These are phyloP conservation scores for Heliornis fulica DNA, from an alignment of 2,113 vertebrate species.

Conservation along the genomic window DNA sequence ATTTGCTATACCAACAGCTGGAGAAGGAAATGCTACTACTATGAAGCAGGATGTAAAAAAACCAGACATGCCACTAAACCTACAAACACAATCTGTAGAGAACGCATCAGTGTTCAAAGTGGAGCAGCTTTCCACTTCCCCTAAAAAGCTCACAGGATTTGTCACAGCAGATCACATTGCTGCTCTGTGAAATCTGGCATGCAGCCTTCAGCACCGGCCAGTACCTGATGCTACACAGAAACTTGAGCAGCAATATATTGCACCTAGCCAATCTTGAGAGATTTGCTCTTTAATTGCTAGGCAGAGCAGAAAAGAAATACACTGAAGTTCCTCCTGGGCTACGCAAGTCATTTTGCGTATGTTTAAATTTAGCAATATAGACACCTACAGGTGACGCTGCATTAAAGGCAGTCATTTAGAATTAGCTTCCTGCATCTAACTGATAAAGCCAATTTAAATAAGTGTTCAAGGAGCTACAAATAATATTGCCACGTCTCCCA, in stretches of 20 bases:
- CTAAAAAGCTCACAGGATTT: background rate
- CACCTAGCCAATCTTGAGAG: slow-evolving; percentile 34
- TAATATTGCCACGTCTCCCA: background rate
- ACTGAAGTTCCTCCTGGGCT: background rate
- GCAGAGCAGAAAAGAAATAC: background rate
- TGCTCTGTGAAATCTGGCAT: background rate
- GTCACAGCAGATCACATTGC: background rate
- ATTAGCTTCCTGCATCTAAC: background rate
- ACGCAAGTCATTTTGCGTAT: background rate
- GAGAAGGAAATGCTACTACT: background rate
- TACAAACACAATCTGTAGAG: background rate
- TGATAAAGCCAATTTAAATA: background rate
- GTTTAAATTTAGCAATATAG: slow-evolving; percentile 14
- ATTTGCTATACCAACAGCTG: background rate
- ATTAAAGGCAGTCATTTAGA: slow-evolving; percentile 27
- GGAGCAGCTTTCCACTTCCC: background rate
- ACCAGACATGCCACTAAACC: background rate
- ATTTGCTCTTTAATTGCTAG: slow-evolving; percentile 12
- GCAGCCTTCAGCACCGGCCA: background rate
- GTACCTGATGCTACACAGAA: background rate
- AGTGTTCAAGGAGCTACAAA: background rate
- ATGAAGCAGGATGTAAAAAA: background rate
- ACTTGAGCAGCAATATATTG: background rate
- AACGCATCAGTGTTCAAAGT: background rate
- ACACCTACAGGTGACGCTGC: slow-evolving; percentile 1